These are phyloP conservation scores for Emys orbicularis DNA, from an alignment of 2,797 vertebrate species.

Conservation along the genomic window DNA sequence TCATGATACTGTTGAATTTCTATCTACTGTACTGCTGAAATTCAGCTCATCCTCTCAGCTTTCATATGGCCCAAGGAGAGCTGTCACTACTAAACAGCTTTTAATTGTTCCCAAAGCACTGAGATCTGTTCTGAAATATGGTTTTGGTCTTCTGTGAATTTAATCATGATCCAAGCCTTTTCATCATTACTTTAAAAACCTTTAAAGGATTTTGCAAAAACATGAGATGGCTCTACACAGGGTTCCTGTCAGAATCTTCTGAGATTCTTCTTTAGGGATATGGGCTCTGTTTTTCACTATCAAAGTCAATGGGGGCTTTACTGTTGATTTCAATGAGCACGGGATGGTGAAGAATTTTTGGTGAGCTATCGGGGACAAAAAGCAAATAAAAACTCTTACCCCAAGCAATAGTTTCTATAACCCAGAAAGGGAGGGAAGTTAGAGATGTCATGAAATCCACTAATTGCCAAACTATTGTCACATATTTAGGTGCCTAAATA, in stretches of 20 bases:
- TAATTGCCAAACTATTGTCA: background rate
- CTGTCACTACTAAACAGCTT: background rate
- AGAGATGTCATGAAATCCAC: background rate
- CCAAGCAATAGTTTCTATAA: background rate
- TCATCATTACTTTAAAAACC: background rate
- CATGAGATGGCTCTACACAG: background rate
- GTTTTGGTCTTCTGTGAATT: background rate
- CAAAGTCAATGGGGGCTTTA: background rate
- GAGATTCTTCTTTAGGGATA: background rate
- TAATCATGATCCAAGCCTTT: background rate
- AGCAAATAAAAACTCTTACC: background rate
- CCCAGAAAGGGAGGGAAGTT: background rate
- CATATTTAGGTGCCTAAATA: background rate
- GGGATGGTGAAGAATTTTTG: background rate
- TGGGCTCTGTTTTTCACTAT: background rate
- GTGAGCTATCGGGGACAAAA: background rate
- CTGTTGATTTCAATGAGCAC: background rate
- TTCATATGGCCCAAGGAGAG: background rate
- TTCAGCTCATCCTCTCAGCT: background rate
- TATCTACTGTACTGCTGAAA: background rate
- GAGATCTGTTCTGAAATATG: background rate
- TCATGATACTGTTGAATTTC: background rate
- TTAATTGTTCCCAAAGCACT: background rate
- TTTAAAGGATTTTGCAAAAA: background rate
- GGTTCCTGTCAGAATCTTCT: background rate